Base-by-base conservation (phyloP, 2,113 vertebrate species). In the Turnix velox region DNA sequence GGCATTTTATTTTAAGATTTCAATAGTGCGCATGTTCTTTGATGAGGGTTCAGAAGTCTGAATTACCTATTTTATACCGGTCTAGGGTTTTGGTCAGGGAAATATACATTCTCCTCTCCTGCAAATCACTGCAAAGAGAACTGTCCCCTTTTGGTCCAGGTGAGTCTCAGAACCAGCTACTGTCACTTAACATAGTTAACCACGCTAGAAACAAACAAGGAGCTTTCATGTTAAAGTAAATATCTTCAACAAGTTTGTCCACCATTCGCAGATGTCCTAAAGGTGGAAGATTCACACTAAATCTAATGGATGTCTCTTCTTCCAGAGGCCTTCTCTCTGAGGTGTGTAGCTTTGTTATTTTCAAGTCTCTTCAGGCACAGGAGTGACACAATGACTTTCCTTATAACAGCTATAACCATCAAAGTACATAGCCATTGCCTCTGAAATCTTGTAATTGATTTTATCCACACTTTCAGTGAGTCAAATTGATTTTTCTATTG, bases 401-500 rank as follows among this genome's bases (percentile, higher is more conserved):
- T 52, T 54, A 2, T 31, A 46, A 43, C 31, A 78, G 62, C 33
- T 49, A 31, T 62, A 77, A 48, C 66, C 48, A 73, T 83, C 89
- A 84, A 46, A 88, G 59, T n/a, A 42, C 5, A 40, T 4, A 39
- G 35, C 22, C n/a, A 37, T 68, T 88, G 48, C n/a, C 48, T 68
- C 81, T 79, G 43, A 30, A 86, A 59, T 37, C 27, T 72, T 84
- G 49, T 48, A 81, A 58, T 84, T 42, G 69, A 80, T 39, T 43
- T 94, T 65, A 84, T 75, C 58, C 69, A 31, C 40, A 65, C 54
- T 74, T 87, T 90, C 88, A 78, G 12, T 48, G 63, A 85, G 58
- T 14, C 67, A 30, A 86, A 78, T 28, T 84, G 61, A 91, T 94
- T 84, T 94, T 91, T 82, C 77, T 90, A n/a, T 39, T 55, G 45